A percentile compares a stretch with the other conserved stretches of the same genome.
These are phyloP conservation scores for Cariama cristata DNA, from an alignment of 2,113 vertebrate genomes.

Conservation along the genomic window DNA sequence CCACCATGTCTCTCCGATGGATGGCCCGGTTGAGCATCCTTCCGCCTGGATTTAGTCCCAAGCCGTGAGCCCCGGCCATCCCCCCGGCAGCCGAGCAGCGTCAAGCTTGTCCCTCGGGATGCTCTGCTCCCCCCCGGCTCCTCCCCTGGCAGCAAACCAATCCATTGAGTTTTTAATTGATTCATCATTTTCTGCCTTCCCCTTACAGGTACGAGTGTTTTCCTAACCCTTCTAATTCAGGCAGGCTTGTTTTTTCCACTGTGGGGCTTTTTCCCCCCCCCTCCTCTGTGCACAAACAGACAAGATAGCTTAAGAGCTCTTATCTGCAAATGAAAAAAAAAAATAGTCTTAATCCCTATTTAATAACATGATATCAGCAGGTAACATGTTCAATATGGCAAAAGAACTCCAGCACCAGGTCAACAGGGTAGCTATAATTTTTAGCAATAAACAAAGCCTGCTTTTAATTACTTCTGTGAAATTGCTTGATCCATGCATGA, in stretches of 20 bases:
- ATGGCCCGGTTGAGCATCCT: rapidly evolving
- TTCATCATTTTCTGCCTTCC: background rate
- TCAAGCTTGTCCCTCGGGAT: background rate
- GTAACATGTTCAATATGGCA: slow-evolving; percentile 80
- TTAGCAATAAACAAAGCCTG: slow-evolving; percentile 83
- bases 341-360: slow-evolving; percentile 35
- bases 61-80: rapidly evolving
- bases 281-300: background rate
- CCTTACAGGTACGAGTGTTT: background rate
- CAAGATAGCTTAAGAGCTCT: slow-evolving; percentile 32
- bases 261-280: rapidly evolving
- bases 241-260: background rate
- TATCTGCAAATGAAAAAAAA: background rate
- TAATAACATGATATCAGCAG: slow-evolving; percentile 72
- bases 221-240: background rate
- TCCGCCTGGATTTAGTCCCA: background rate
- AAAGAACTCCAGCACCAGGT: slow-evolving; percentile 78
- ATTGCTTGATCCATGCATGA: slow-evolving; percentile 86
- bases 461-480: slow-evolving; percentile 90
- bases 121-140: background rate
- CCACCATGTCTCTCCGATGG: rapidly evolving
- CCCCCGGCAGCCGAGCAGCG: background rate
- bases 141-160: background rate
- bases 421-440: slow-evolving; percentile 80
- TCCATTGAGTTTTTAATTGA: background rate